Percentiles rank a stretch among this genome's conserved stretches.
Conservation (phyloP, 35 echinoderm and acorn worm species). For the Apostichopus parvimensis region DNA sequence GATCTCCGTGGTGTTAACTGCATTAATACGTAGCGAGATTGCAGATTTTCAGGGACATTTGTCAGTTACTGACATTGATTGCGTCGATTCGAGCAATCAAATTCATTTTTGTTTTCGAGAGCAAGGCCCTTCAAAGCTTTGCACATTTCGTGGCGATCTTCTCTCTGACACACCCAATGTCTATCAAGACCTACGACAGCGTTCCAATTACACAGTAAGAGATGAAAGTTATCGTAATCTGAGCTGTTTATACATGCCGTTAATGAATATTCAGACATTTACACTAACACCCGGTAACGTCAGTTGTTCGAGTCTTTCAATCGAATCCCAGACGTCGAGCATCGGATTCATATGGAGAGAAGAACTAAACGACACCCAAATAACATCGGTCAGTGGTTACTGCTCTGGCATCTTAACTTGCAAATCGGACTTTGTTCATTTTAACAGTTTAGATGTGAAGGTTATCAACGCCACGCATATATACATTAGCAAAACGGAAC, state of each 20-base stretch:
- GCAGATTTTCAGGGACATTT: background rate
- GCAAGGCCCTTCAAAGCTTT: background rate
- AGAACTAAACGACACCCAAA: background rate
- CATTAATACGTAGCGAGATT: background rate
- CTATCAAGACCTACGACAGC: background rate
- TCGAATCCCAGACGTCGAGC: background rate
- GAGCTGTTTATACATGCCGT: background rate
- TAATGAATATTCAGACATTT: conserved; percentile 8
- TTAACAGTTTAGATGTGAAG: background rate
- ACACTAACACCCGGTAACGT: background rate
- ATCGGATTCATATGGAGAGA: background rate
- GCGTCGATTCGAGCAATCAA: background rate
- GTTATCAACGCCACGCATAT: background rate
- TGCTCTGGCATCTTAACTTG: background rate
- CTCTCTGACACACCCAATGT: background rate
- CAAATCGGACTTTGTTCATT: background rate
- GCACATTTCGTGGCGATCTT: background rate
- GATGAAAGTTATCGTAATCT: background rate
- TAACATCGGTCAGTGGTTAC: background rate
- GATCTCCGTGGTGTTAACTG: background rate
- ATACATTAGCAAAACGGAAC: background rate
- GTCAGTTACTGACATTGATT: background rate
- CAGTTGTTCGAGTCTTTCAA: background rate
- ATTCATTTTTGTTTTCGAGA: background rate
- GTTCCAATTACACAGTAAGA: background rate